Evolutionary conservation across 2,113 vertebrate species (phyloP).

Genomic region (Nothobranchius kuhntae): DNA sequence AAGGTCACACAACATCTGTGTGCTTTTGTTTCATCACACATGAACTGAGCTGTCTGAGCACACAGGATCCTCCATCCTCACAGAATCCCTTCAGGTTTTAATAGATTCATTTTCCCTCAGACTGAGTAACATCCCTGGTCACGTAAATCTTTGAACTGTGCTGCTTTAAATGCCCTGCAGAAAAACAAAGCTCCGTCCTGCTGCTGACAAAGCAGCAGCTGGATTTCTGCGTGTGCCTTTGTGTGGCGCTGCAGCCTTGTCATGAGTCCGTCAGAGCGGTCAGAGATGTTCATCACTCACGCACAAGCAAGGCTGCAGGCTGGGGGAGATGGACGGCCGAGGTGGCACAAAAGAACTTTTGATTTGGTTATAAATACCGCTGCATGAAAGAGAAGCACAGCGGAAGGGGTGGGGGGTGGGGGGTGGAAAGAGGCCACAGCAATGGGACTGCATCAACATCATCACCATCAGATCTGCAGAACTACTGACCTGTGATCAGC

Average conservation of each 20-base stretch:
- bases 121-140: background rate
- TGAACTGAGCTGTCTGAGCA: constrained; percentile 14
- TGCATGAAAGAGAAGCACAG: constrained; percentile 73
- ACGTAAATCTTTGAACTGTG: constrained; percentile 56
- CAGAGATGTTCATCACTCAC: constrained; percentile 48
- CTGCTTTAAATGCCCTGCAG: constrained; percentile 68
- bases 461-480: constrained; percentile 31
- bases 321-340: constrained; percentile 64
- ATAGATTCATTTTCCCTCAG: constrained; percentile 56
- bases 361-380: constrained; percentile 79
- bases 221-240: constrained; percentile 80
- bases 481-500: constrained; percentile 22
- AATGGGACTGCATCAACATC: constrained; percentile 31
- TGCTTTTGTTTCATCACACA: constrained; percentile 37
- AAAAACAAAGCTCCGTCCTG: constrained; percentile 68
- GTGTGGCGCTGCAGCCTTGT: constrained; percentile 73
- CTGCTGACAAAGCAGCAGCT: constrained; percentile 76
- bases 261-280: constrained; percentile 75
- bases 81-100: constrained; percentile 41
- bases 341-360: constrained; percentile 80
- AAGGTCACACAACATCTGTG: constrained; percentile 16
- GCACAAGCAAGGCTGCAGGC: constrained; percentile 37
- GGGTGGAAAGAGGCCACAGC: constrained; percentile 48
- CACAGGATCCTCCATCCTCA: constrained; percentile 22
- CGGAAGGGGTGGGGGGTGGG: constrained; percentile 30